Percentiles rank a stretch among this genome's conserved stretches.
Conservation (phyloP, 2,113 vertebrate genomes). For the Bostrychus sinensis region DNA sequence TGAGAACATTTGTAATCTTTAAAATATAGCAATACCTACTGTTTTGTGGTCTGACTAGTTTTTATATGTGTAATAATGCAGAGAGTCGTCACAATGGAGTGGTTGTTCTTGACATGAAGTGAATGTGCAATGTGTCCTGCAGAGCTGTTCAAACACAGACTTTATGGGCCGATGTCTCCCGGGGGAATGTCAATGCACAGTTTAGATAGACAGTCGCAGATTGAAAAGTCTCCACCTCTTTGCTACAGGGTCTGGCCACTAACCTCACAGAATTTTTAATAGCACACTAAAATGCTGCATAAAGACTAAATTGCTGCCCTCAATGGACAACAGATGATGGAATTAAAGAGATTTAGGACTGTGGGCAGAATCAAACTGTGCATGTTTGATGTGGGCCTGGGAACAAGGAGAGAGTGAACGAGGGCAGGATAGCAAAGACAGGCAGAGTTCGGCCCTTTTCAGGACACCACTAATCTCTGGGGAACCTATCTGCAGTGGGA, state of each 20-base stretch:
- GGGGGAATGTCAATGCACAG: constrained; percentile 40
- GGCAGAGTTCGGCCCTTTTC: constrained; percentile 69
- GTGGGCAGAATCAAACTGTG: constrained; percentile 57
- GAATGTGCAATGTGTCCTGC: constrained; percentile 44
- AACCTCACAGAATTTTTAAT: constrained; percentile 74
- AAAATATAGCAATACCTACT: constrained; percentile 7
- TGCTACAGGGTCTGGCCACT: constrained; percentile 55
- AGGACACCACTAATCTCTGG: constrained; percentile 56
- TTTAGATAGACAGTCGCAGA: constrained; percentile 55
- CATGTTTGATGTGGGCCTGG: constrained; percentile 69
- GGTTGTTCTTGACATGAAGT: constrained; percentile 4
- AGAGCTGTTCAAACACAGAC: constrained; percentile 56
- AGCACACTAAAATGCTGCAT: constrained; percentile 75
- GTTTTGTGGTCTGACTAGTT: constrained; percentile 27
- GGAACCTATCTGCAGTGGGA: constrained; percentile 36
- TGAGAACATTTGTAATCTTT: too few species aligned
- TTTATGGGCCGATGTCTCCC: constrained; percentile 52
- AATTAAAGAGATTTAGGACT: constrained; percentile 80
- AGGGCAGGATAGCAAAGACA: constrained; percentile 64
- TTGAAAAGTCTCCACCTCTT: constrained; percentile 53
- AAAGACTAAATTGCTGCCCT: constrained; percentile 76
- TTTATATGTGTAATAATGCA: constrained; percentile 33
- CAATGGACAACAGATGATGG: constrained; percentile 81
- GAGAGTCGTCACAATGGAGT: constrained; percentile 20
- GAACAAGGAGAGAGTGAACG: constrained; percentile 55